Evolutionary conservation across 2,113 vertebrate genomes (phyloP).

Genomic region (Tonatia bakeri): DNA sequence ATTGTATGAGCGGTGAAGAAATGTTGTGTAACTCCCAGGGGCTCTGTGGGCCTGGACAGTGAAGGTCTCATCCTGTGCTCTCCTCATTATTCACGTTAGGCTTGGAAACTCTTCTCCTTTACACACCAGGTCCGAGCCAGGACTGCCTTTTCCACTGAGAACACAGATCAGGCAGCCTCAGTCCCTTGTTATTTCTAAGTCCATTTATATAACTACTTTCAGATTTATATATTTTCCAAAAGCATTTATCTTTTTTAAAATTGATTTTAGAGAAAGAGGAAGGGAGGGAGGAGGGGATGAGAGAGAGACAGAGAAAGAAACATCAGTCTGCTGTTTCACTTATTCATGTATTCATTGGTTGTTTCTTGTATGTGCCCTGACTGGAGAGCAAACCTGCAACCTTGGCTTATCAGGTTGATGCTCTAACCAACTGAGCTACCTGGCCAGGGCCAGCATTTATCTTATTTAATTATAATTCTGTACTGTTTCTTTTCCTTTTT

Average conservation of each 20-base stretch:
- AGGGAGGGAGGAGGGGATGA: too few species aligned
- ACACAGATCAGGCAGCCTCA: neutral
- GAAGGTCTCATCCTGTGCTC: neutral
- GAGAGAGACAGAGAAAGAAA: too few species aligned
- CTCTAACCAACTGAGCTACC: too few species aligned
- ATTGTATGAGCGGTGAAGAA: neutral
- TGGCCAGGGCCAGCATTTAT: neutral
- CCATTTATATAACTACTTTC: neutral
- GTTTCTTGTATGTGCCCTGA: too few species aligned
- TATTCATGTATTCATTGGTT: too few species aligned
- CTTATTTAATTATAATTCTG: neutral
- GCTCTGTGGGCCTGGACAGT: neutral
- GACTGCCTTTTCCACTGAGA: neutral
- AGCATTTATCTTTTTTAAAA: neutral
- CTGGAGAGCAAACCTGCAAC: too few species aligned
- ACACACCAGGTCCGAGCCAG: neutral
- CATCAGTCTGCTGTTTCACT: too few species aligned
- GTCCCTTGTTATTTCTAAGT: neutral
- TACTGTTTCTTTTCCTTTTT: neutral
- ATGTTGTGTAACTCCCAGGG: neutral
- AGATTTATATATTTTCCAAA: neutral
- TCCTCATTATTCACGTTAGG: neutral
- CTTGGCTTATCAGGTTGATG: too few species aligned
- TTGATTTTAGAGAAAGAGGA: too few species aligned
- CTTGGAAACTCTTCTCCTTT: neutral